Conservation (phyloP, 2,888 invertebrate genomes). For the Willowsia nigromaculata region DNA sequence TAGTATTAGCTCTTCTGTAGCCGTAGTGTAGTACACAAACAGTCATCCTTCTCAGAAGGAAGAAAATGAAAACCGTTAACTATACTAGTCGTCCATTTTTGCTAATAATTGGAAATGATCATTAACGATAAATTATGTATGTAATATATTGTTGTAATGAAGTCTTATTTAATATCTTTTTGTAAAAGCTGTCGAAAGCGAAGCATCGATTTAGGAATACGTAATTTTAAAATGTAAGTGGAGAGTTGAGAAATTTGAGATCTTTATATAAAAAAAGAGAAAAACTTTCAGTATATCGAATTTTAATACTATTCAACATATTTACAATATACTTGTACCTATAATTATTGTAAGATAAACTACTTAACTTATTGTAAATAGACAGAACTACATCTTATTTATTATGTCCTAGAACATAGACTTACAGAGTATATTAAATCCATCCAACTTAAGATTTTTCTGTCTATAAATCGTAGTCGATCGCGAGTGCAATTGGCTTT, state of each 20-base stretch:
- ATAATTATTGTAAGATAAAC: background rate
- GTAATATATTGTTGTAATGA: background rate
- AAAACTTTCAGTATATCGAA: slow-evolving; percentile 6
- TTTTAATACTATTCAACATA: background rate
- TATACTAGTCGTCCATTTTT: slow-evolving; percentile 38
- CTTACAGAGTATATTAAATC: slow-evolving; percentile 65
- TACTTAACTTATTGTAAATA: background rate
- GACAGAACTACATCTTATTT: background rate
- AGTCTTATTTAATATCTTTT: background rate
- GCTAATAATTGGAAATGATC: slow-evolving; percentile 1
- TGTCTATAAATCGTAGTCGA: slow-evolving; percentile 15
- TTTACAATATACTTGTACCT: background rate
- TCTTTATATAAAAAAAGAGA: background rate
- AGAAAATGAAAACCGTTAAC: background rate
- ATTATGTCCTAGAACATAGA: slow-evolving; percentile 42
- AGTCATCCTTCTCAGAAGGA: background rate
- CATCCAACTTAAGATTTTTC: slow-evolving; percentile 48
- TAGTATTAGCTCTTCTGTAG: background rate
- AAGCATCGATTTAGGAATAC: background rate
- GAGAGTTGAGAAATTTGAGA: background rate
- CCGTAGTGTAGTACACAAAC: too few relatives aligned
- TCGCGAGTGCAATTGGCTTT: slow-evolving; percentile 51
- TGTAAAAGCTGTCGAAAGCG: background rate
- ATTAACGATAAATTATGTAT: background rate
- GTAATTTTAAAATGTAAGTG: background rate